These are phyloP conservation scores for Lonchura striata DNA, from an alignment of 2,113 vertebrate species.

Conservation along the genomic window DNA sequence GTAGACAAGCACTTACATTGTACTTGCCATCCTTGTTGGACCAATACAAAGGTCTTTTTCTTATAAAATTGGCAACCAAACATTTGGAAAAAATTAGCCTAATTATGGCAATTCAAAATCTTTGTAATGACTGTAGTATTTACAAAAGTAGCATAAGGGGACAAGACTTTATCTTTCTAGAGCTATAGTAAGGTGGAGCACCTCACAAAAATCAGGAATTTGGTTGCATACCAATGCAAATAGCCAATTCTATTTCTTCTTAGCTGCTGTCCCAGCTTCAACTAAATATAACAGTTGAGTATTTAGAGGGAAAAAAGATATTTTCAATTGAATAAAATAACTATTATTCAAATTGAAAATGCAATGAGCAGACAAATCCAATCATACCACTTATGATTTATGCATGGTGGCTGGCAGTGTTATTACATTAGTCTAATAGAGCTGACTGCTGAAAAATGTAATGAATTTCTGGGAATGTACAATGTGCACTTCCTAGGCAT, in stretches of 20 bases:
- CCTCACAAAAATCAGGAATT: not conserved
- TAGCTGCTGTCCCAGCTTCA: not conserved
- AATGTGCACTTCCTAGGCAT: not conserved
- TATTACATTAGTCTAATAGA: conserved; percentile 37
- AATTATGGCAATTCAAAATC: not conserved
- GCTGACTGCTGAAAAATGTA: conserved; percentile 27
- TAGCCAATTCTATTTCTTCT: not conserved
- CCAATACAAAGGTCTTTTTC: not conserved
- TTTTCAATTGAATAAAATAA: conserved; percentile 23
- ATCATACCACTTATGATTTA: conserved; percentile 43
- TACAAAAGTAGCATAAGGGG: not conserved
- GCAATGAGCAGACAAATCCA: conserved; percentile 34
- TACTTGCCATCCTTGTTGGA: not conserved
- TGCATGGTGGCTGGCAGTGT: conserved; percentile 10
- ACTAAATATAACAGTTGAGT: not conserved
- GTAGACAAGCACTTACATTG: conserved; percentile 1
- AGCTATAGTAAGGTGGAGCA: not conserved
- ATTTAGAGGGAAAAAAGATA: conserved; percentile 31
- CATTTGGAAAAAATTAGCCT: not conserved
- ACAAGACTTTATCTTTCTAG: not conserved
- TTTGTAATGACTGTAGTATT: not conserved
- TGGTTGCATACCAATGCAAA: not conserved
- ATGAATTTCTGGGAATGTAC: conserved; percentile 1
- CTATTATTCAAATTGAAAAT: conserved; percentile 28
- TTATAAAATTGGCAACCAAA: not conserved